These are phyloP conservation scores for Leptinotarsa rubiginosa DNA, from an alignment of 2,888 invertebrate species.

Conservation along the genomic window DNA sequence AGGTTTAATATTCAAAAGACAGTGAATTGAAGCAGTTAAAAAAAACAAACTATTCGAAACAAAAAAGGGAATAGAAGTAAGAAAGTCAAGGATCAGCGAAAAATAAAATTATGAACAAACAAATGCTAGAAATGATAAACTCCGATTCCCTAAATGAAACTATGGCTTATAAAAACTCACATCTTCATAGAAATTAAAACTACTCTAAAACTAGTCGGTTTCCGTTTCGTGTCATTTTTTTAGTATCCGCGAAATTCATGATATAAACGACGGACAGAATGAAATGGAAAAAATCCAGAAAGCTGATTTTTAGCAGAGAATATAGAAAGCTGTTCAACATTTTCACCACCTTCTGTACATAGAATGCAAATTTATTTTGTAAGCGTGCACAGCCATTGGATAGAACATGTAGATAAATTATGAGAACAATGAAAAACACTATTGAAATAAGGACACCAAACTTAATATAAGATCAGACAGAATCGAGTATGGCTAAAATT, in stretches of 20 bases:
- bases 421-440: no score
- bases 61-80: constrained; percentile 63
- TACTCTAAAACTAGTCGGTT: constrained; percentile 41
- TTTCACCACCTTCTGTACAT: no score
- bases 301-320: constrained; percentile 5
- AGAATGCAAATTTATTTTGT: no score
- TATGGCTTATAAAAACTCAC: constrained; percentile 58
- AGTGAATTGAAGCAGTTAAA: constrained; percentile 17
- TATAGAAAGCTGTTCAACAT: neutral
- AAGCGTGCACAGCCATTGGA: no score
- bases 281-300: constrained; percentile 13
- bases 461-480: no score
- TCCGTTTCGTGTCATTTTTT: constrained; percentile 26
- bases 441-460: no score
- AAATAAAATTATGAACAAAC: constrained; percentile 45
- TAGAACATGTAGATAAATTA: no score
- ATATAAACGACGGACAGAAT: neutral
- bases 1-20: constrained; percentile 27
- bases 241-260: neutral
- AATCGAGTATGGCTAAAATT: no score
- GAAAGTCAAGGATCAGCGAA: constrained; percentile 56
- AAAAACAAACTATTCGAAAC: constrained; percentile 23
- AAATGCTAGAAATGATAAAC: constrained; percentile 36
- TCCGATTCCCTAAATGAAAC: constrained; percentile 47
- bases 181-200: constrained; percentile 56